Evolutionary conservation across 2,797 vertebrate species (phyloP), one percentile per base, ranked within the genome.

Genomic region (Pantherophis alleghaniensis): DNA sequence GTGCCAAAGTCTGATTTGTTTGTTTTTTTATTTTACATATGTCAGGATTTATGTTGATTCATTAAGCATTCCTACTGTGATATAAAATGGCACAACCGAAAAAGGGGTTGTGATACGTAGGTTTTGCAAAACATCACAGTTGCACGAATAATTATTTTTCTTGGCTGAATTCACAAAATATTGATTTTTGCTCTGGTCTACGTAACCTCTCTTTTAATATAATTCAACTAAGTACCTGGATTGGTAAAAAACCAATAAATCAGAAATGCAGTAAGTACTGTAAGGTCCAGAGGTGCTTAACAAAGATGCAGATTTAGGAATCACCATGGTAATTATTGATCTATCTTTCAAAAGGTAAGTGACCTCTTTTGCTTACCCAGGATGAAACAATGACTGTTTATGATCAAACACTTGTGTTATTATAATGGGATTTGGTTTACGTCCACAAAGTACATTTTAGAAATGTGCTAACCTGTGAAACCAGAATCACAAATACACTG

Each of bases 401-500:
- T 63, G 69, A 79, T 90, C 89, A 13, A 79, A 89, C 10, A 32
- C 87, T 47, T 56, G 32, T 32, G 47, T 89, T 89, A 61, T 10
- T 79, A 14, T 86, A 91, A 32, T 0, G 1, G 7, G 1, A 61
- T 11, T 32, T 32, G 88, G 42, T 12, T 24, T 86, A 32, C 28
- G 91, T 18, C 12, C 2, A 28, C 87, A 47, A 59, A 42, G 37
- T 83, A 47, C 28, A 60, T 0, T 66, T 11, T 79, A 56, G 18
- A 22, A 28, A 12, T 0, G 0, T 4, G 51, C 13, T 69, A 88
- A 99, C 98, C 98, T 98, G 97, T 97, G 96, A 98, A 98, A 97
- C 98, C 98, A 92, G 97, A 97, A 32, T 57, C 94, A 97, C 98
- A 99, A 95, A 97, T 94, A 95, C 98, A 98, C 87, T 7, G 61